Conservation (phyloP, 23 tunicate species). For the Styela clava region DNA sequence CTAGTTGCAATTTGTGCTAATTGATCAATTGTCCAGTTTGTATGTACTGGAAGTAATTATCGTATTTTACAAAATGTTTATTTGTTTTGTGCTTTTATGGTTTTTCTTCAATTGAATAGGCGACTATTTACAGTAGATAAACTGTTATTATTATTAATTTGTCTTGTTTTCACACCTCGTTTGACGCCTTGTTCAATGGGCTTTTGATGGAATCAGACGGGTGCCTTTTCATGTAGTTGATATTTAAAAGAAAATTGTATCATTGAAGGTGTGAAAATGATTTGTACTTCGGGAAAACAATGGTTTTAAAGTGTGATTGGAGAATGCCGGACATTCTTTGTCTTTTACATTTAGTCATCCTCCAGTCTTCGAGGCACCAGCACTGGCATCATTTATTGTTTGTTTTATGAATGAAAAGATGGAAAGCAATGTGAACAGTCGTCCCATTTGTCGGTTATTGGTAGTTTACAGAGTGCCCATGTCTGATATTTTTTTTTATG, state of each 20-base stretch:
- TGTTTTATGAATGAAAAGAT: neutral
- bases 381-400: neutral
- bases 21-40: neutral
- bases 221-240: neutral
- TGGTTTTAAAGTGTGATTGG: neutral
- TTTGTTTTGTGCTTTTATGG: neutral
- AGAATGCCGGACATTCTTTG: constrained; percentile 15
- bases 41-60: neutral
- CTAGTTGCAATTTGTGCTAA: neutral
- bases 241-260: neutral
- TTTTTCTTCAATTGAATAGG: neutral
- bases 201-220: neutral
- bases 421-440: neutral
- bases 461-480: neutral
- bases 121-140: neutral
- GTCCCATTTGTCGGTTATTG: too few relatives aligned
- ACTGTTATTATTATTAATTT: constrained; percentile 1
- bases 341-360: neutral
- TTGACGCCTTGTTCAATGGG: constrained; percentile 8
- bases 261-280: constrained; percentile 6
- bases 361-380: constrained; percentile 16
- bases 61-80: neutral
- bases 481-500: too few relatives aligned
- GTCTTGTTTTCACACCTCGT: constrained; percentile 8
- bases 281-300: neutral